Evolutionary conservation across 2,888 invertebrate species (phyloP).

Genomic region (Halocaridina rubra): DNA sequence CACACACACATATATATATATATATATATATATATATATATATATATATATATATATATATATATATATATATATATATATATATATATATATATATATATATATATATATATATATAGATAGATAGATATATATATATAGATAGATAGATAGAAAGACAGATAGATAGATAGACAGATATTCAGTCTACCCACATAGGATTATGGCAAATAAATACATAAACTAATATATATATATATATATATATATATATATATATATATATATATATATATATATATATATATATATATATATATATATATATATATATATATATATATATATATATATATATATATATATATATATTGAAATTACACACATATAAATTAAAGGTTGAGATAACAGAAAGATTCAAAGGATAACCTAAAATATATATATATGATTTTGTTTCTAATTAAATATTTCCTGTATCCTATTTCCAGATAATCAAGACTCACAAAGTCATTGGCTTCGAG

Average conservation of each 20-base stretch:
- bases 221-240: too few species aligned
- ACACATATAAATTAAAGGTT: background rate
- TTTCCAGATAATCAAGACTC: background rate
- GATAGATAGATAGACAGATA: too few species aligned
- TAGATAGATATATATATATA: too few species aligned
- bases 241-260: too few species aligned
- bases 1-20: background rate
- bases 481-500: too few species aligned
- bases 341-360: background rate
- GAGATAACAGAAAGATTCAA: too few species aligned
- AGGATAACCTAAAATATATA: too few species aligned
- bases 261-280: background rate
- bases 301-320: background rate
- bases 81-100: constrained; percentile 1
- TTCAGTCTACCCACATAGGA: too few species aligned
- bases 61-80: background rate
- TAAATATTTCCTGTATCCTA: background rate
- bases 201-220: too few species aligned
- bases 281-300: background rate
- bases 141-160: too few species aligned
- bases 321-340: background rate
- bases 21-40: constrained; percentile 4
- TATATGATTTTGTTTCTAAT: background rate
- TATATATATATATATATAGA: constrained; percentile 9
- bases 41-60: background rate